Percentiles rank a stretch among this genome's conserved stretches.
Conservation (phyloP, 2,888 invertebrate genomes). For the Tinea semifulvella region DNA sequence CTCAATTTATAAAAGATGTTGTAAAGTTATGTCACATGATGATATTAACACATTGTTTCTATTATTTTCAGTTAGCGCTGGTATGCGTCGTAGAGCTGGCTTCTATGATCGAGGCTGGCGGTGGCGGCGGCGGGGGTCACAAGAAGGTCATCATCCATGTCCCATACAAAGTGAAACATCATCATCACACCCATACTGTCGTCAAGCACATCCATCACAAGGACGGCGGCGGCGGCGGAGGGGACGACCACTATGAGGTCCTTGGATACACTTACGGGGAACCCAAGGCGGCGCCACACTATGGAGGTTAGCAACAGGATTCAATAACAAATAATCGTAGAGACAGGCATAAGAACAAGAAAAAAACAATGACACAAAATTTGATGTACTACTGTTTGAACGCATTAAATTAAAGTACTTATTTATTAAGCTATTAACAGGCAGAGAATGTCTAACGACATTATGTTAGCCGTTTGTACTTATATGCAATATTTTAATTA, state of each 20-base stretch:
- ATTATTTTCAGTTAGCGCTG: constrained; percentile 46
- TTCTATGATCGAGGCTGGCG: constrained; percentile 45
- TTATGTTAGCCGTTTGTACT: too few species aligned
- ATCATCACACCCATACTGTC: constrained; percentile 81
- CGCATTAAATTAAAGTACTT: too few species aligned
- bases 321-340: too few species aligned
- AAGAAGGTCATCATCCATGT: constrained; percentile 83
- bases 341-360: too few species aligned
- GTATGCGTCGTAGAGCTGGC: constrained; percentile 45
- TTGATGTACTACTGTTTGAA: too few species aligned
- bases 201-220: constrained; percentile 77
- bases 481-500: too few species aligned
- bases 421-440: too few species aligned
- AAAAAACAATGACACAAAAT: too few species aligned
- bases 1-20: too few species aligned
- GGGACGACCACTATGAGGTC: constrained; percentile 72
- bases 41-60: too few species aligned
- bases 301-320: constrained; percentile 7
- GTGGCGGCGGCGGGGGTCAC: constrained; percentile 62
- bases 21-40: too few species aligned
- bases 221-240: constrained; percentile 61
- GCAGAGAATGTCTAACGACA: too few species aligned
- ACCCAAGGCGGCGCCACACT: constrained; percentile 44
- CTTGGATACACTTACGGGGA: constrained; percentile 73
- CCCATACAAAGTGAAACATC: constrained; percentile 78